Evolutionary conservation across 2,797 vertebrate genomes (phyloP).

Genomic region (Chiroxiphia lanceolata): DNA sequence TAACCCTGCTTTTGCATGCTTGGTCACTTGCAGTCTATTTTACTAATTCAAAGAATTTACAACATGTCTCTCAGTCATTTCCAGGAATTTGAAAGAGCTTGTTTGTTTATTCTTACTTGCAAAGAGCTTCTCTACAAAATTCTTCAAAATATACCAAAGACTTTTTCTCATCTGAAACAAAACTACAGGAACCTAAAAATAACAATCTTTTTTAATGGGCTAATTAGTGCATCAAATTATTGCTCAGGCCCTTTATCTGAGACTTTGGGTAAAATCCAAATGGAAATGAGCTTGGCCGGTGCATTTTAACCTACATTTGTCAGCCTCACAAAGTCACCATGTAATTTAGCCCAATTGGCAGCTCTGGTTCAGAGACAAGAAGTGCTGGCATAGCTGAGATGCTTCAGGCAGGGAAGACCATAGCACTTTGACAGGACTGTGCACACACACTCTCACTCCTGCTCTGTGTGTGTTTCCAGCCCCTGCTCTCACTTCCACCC

Average conservation of each 20-base stretch:
- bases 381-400: slow-evolving; percentile 43
- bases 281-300: slow-evolving; percentile 52
- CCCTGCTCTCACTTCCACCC: background rate
- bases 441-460: background rate
- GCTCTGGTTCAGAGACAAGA: background rate
- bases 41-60: slow-evolving; percentile 50
- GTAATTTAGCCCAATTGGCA: slow-evolving; percentile 59
- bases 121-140: background rate
- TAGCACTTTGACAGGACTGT: background rate
- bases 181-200: slow-evolving; percentile 22
- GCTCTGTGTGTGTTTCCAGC: accelerated
- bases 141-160: background rate
- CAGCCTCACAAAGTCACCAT: slow-evolving; percentile 28
- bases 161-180: background rate
- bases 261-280: slow-evolving; percentile 60
- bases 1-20: background rate
- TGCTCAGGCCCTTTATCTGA: slow-evolving; percentile 31
- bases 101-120: slow-evolving; percentile 17
- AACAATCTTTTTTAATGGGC: background rate
- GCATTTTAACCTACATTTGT: slow-evolving; percentile 68
- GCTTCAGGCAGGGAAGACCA: background rate
- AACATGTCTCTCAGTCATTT: background rate
- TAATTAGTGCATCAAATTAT: slow-evolving; percentile 53
- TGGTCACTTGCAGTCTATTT: background rate
- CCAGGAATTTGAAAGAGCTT: slow-evolving; percentile 32